Percentiles rank a stretch among this genome's conserved stretches.
These are phyloP conservation scores for Tarsius wallacei DNA, from an alignment of 2,797 vertebrate genomes.

Conservation along the genomic window DNA sequence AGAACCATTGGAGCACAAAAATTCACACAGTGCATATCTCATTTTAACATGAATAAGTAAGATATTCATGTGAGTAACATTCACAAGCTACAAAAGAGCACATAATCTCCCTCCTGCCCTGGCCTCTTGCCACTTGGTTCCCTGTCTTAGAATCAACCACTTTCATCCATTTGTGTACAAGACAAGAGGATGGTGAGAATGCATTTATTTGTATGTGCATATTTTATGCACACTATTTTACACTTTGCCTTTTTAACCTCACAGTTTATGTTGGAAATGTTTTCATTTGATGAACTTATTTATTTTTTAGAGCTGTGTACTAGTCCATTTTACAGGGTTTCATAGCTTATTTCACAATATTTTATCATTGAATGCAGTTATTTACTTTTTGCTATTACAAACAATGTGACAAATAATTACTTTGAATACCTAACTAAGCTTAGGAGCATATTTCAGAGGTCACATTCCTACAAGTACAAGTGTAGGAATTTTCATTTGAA, in stretches of 20 bases:
- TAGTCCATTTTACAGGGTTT: not conserved
- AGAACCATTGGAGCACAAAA: constrained; percentile 6
- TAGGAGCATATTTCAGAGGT: not conserved
- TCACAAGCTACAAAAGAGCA: constrained; percentile 26
- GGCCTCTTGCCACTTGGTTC: not conserved
- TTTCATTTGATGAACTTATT: not conserved
- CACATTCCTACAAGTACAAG: not conserved
- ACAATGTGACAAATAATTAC: not conserved
- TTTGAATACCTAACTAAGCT: not conserved
- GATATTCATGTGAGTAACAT: constrained; percentile 47
- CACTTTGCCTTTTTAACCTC: not conserved
- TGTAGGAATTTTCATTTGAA: not conserved
- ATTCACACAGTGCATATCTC: constrained; percentile 14
- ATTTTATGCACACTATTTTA: not conserved
- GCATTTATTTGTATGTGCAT: not conserved
- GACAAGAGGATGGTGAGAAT: not conserved
- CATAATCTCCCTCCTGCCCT: not conserved
- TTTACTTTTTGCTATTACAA: not conserved
- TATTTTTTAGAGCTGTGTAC: not conserved
- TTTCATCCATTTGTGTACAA: not conserved
- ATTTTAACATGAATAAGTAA: constrained; percentile 61
- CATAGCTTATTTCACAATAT: not conserved
- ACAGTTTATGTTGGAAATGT: constrained; percentile 20
- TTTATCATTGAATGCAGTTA: not conserved
- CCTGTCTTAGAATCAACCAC: not conserved